A percentile compares a stretch with the other conserved stretches of the same genome.
Conservation (phyloP, 2,888 invertebrate genomes). For the Cinara cedri region DNA sequence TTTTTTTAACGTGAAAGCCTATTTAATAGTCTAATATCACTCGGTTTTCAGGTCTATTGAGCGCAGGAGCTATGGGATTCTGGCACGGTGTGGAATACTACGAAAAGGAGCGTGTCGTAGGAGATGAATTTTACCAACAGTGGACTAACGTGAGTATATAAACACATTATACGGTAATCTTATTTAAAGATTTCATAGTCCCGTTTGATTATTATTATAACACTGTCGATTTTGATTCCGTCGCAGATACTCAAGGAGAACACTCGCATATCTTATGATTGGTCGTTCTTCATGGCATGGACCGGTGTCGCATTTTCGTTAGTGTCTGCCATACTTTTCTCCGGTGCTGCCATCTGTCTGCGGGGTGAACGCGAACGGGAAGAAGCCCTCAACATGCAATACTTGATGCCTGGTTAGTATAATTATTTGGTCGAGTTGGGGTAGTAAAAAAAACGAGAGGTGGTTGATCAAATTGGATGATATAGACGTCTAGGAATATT, state of each 20-base stretch:
- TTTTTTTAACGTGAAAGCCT: background rate
- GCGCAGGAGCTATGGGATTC: conserved; percentile 92
- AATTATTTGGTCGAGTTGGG: background rate
- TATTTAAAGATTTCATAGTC: too few relatives aligned
- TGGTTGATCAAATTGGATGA: too few relatives aligned
- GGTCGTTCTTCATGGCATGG: conserved; percentile 98
- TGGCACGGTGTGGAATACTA: conserved; percentile 97
- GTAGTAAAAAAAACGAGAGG: too few relatives aligned
- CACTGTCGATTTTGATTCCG: background rate
- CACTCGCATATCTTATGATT: conserved; percentile 77
- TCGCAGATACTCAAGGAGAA: conserved; percentile 81
- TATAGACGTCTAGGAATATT: too few relatives aligned
- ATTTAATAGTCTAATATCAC: background rate
- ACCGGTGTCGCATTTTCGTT: conserved; percentile 92
- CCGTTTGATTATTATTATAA: background rate
- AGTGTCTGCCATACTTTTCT: conserved; percentile 88
- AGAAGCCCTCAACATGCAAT: conserved; percentile 96
- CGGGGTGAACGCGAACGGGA: conserved; percentile 91
- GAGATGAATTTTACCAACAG: conserved; percentile 89
- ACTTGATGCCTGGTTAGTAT: conserved; percentile 88
- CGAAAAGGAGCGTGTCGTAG: conserved; percentile 91
- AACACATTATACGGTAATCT: background rate
- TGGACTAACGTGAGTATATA: conserved; percentile 81
- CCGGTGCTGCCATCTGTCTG: conserved; percentile 92
- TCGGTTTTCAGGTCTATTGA: conserved; percentile 74